Evolutionary conservation across 2,888 invertebrate genomes (phyloP).

Genomic region (Dasysyrphus tricinctus): DNA sequence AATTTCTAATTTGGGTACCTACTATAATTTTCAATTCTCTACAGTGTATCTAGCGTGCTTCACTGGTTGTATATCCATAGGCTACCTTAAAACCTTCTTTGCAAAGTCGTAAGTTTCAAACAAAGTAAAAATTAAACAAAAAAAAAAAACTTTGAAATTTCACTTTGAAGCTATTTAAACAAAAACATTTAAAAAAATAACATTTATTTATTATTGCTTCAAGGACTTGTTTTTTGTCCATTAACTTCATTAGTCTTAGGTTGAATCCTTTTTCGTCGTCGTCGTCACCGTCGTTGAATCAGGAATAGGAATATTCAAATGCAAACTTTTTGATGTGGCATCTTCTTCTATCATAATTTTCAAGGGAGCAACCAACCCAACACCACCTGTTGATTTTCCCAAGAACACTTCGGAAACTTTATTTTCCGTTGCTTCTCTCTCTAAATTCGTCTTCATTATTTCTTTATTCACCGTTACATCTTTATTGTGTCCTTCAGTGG

Average conservation of each 20-base stretch:
- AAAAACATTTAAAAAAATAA: background rate
- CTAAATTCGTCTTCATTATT: background rate
- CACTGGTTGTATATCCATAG: background rate
- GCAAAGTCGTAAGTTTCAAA: background rate
- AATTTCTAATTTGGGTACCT: no score
- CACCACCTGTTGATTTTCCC: conserved; percentile 22
- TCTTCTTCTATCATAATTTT: conserved; percentile 22
- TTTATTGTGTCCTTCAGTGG: conserved; percentile 34
- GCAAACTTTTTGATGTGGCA: conserved; percentile 33
- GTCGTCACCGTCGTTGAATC: background rate
- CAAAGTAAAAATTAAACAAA: background rate
- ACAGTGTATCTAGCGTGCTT: background rate
- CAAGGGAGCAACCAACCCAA: conserved; percentile 1
- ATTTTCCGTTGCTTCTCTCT: background rate
- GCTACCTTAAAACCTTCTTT: background rate
- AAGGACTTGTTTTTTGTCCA: conserved; percentile 38
- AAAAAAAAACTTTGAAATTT: background rate
- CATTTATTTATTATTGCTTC: conserved; percentile 52
- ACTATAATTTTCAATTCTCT: background rate
- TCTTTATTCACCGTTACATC: conserved; percentile 11
- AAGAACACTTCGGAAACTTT: conserved; percentile 3
- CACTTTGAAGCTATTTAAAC: background rate
- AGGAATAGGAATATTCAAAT: conserved; percentile 23
- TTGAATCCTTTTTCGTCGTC: background rate
- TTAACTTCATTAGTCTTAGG: conserved; percentile 21